A percentile compares a stretch with the other conserved stretches of the same genome.
Evolutionary conservation across 2,113 vertebrate species (phyloP).

Genomic region (Microcebus tavaratra): DNA sequence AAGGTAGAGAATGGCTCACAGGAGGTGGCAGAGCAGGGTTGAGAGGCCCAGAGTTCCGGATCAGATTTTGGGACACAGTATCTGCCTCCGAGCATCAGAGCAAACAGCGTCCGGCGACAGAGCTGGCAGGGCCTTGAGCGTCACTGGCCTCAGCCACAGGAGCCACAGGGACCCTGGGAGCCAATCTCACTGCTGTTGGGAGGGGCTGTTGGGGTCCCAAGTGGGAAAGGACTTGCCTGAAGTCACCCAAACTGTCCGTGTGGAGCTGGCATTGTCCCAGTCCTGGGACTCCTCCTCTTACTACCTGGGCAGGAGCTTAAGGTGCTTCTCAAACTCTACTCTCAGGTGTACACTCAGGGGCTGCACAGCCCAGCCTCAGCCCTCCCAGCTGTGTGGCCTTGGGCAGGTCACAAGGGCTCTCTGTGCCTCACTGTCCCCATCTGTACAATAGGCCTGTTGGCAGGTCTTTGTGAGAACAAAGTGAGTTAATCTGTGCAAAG

Average conservation of each 20-base stretch:
- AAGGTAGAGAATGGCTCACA: background rate
- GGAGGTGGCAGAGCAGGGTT: background rate
- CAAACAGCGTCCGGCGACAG: accelerated
- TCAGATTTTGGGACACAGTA: background rate
- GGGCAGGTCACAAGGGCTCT: background rate
- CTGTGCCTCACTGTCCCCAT: background rate
- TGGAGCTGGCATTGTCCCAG: background rate
- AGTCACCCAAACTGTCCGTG: background rate
- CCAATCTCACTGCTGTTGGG: too few relatives aligned
- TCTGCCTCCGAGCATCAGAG: background rate
- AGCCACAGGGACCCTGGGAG: background rate
- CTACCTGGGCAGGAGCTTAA: too few relatives aligned
- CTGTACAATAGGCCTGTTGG: background rate
- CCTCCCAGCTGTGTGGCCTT: background rate
- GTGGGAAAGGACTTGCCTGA: background rate
- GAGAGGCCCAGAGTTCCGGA: background rate
- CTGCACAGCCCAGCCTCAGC: too few relatives aligned
- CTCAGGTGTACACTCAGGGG: background rate
- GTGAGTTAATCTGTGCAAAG: too few relatives aligned
- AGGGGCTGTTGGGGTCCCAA: background rate
- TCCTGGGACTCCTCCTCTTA: background rate
- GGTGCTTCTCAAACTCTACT: background rate
- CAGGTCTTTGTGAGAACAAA: background rate
- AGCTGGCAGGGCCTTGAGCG: background rate
- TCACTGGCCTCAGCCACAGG: background rate